Evolutionary conservation across 2,797 vertebrate genomes (phyloP).

Genomic region (Ceryle rudis): DNA sequence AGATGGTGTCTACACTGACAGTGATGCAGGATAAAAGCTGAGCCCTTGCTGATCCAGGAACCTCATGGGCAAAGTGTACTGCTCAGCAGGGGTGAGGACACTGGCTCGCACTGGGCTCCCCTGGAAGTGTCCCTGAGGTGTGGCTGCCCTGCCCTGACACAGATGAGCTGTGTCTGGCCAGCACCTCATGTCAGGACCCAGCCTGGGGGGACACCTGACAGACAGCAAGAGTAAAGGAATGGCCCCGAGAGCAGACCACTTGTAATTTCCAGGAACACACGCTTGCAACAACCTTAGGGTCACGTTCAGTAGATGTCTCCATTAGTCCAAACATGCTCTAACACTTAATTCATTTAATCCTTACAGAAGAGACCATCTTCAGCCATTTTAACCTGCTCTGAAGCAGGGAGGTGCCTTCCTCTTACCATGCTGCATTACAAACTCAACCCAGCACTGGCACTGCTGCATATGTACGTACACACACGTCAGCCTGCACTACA

Average conservation of each 20-base stretch:
- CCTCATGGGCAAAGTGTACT: rapidly evolving
- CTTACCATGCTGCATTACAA: background rate
- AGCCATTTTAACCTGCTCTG: background rate
- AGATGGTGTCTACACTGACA: background rate
- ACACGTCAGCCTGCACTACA: background rate
- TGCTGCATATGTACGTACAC: rapidly evolving
- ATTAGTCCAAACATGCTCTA: background rate
- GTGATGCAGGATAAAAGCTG: background rate
- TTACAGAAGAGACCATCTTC: background rate
- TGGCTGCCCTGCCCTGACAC: background rate
- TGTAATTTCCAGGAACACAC: background rate
- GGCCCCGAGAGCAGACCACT: background rate
- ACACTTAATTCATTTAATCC: background rate
- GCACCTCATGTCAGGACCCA: background rate
- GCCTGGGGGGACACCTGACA: background rate
- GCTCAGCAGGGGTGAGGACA: rapidly evolving
- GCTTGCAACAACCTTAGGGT: background rate
- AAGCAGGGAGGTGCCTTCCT: background rate
- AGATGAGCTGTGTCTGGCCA: background rate
- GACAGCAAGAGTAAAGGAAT: background rate
- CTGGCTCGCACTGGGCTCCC: background rate
- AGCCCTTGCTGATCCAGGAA: background rate
- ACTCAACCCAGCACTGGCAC: background rate
- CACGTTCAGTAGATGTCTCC: background rate
- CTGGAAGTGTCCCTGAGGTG: background rate